Evolutionary conservation across 2,888 invertebrate genomes (phyloP), one percentile per base, ranked within the genome.

Genomic region (Timema podura): DNA sequence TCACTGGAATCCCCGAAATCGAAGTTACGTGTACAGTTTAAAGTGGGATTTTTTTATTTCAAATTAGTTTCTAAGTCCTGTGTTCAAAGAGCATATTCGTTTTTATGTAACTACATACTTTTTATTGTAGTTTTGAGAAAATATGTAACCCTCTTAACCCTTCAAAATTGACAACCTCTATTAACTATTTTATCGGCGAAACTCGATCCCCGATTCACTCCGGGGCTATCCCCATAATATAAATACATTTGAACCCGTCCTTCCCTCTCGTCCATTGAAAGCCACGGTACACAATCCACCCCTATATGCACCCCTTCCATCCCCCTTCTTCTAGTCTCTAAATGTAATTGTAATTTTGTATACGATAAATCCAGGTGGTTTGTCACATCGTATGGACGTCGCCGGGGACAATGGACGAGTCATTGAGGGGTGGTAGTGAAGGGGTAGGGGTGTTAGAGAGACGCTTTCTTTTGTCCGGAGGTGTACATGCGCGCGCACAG

Each of bases 331-430:
- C 67, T 54, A 54, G 15, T 51, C 30, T 51, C 47, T 68, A 68
- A 72, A 73, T 73, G 72, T 70, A 73, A 73, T 73, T 73, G 72
- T 73, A 73, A 73, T 73, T 73, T 73, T 69, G 71, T 69, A 70
- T 73, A 48, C 64, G 59, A 69, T 73, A 73, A 73, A 69, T 73
- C 72, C 72, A 73, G 72, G 72, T 72, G 72, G 71, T 64, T 71
- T 65, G 68, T 65, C 57, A 69, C 59, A 44, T 59, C 30, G 44
- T 44, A 59, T 44, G 44, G 59, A 59, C 59, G 59, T 16, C n/a
- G n/a, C n/a, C n/a, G n/a, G n/a, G n/a, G n/a, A n/a, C n/a, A n/a
- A n/a, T n/a, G n/a, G n/a, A n/a, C n/a, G n/a, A n/a, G n/a, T n/a
- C n/a, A n/a, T n/a, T n/a, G 59, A 59, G 59, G 59, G 16, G 59